Evolutionary conservation across 2,113 vertebrate species (phyloP).

Genomic region (Calyptomena viridis): DNA sequence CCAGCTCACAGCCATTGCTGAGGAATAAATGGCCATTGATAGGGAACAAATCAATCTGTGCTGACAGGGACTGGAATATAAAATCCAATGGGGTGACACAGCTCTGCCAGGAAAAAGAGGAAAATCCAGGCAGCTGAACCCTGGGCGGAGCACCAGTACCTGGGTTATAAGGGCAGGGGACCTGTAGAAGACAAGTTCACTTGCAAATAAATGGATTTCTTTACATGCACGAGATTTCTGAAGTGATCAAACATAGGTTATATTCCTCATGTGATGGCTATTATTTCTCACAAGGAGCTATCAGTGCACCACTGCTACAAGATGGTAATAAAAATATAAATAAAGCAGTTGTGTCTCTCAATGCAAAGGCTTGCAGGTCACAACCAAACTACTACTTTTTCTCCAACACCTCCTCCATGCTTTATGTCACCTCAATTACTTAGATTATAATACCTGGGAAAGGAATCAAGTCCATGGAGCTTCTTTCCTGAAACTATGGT

Average conservation of each 20-base stretch:
- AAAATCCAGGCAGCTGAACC: neutral
- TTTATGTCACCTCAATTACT: neutral
- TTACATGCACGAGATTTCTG: neutral
- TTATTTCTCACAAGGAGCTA: neutral
- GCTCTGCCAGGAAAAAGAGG: neutral
- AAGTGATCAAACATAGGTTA: neutral
- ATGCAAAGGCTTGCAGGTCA: neutral
- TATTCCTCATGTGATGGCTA: accelerated
- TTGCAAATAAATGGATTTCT: neutral
- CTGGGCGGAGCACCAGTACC: neutral
- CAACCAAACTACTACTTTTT: neutral
- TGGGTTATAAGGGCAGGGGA: neutral
- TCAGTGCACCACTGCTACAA: accelerated
- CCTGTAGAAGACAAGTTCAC: neutral
- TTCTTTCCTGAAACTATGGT: neutral
- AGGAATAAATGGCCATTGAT: neutral
- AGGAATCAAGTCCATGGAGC: accelerated
- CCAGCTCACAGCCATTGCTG: neutral
- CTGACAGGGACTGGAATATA: neutral
- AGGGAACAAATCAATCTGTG: neutral
- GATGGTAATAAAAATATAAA: neutral
- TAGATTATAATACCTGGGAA: neutral
- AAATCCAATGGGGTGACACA: neutral
- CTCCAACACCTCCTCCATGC: neutral
- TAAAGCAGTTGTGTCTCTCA: accelerated